Evolutionary conservation across 2,888 invertebrate genomes (phyloP), one percentile per base, ranked within the genome.

Genomic region (Linyphia triangularis): DNA sequence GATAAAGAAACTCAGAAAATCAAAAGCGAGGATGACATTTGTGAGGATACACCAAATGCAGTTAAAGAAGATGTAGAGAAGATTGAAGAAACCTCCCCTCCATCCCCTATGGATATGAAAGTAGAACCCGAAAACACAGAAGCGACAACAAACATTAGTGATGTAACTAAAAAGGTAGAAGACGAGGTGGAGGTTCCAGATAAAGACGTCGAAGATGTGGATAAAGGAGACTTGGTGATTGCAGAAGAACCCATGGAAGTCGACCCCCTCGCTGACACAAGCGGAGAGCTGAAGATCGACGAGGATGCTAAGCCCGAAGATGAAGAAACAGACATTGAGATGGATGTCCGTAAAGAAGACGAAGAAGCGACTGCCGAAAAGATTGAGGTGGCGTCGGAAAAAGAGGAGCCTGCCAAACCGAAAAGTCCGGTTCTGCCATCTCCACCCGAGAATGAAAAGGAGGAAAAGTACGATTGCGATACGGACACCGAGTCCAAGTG

Each of bases 401-500:
- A 51, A n/a, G 86, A 89, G 69, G 67, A n/a, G 9, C 6, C 65
- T 30, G 61, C 22, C 10, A 70, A 57, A 30, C 5, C n/a, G 13
- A 26, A 51, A 40, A 69, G 19, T 33, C 63, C 28, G n/a, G 51
- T 0, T 0, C 6, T 26, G 5, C 59, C 84, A 13, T 16, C n/a
- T 1, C 13, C 77, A n/a, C 16, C 70, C 22, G 73, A 83, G 9
- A 30, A 40, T 22, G 89, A 88, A 37, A 85, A 89, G 40, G 79
- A 73, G 10, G 89, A 89, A n/a, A 89, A 88, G 33, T 65, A 86
- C 77, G 90, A 90, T 61, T 75, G 77, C 51, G 84, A 90, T 75
- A 90, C 82, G 5, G 86, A 90, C 51, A 84, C 89, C 26, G 89
- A 89, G 81, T 61, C 85, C n/a, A 89, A 89, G 67, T 65, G 63